These are phyloP conservation scores for Prionace glauca DNA, from an alignment of 2,797 vertebrate species.

Conservation along the genomic window DNA sequence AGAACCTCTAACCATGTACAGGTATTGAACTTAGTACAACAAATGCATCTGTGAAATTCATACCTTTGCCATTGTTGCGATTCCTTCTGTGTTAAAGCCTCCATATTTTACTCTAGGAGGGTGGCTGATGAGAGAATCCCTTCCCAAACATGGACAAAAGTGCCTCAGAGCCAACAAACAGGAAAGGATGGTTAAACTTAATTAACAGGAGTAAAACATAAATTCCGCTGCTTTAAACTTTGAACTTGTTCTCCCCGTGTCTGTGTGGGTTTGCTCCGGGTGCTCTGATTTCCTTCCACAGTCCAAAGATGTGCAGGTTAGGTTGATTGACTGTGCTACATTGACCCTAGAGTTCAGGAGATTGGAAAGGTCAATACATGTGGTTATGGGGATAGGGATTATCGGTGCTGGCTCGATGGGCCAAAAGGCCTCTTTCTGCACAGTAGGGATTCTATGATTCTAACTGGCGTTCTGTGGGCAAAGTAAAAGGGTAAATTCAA, in stretches of 20 bases:
- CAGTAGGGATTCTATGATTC: too few relatives aligned
- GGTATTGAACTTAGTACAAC: constrained; percentile 55
- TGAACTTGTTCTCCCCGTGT: neutral
- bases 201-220: neutral
- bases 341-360: too few relatives aligned
- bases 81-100: constrained; percentile 62
- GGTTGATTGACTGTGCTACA: too few relatives aligned
- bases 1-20: constrained; percentile 58
- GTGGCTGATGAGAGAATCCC: too few relatives aligned
- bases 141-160: too few relatives aligned
- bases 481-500: neutral
- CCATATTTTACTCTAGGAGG: constrained; percentile 43
- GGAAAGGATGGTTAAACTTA: neutral
- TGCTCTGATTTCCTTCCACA: too few relatives aligned
- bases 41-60: constrained; percentile 45
- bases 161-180: neutral
- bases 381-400: too few relatives aligned
- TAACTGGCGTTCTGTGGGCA: neutral
- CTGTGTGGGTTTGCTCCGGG: too few relatives aligned
- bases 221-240: neutral
- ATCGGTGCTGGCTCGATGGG: too few relatives aligned
- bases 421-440: too few relatives aligned
- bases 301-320: too few relatives aligned
- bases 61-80: constrained; percentile 68
- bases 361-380: too few relatives aligned